A percentile compares a stretch with the other conserved stretches of the same genome.
phyloP scores from a whole-genome alignment of 1,140 invertebrate genomes.

The Tribolium castaneum region DNA sequence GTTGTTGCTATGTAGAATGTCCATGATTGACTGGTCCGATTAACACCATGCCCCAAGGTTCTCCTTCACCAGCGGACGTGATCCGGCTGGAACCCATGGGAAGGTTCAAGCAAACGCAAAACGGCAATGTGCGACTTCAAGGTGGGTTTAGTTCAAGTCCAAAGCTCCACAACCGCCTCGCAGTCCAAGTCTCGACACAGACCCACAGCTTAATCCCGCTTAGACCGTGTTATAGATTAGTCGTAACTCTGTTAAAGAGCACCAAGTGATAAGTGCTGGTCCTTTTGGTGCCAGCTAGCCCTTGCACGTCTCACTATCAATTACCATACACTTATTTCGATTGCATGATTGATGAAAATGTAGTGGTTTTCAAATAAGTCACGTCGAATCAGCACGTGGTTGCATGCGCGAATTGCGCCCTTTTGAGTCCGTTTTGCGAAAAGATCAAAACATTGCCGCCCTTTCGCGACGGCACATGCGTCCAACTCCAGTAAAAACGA shows the following conservation, averaged over 20 bases:
- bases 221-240: background rate
- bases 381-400: constrained; percentile 32
- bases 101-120: constrained; percentile 60
- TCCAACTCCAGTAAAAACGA: constrained; percentile 30
- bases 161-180: constrained; percentile 46
- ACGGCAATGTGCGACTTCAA: constrained; percentile 58
- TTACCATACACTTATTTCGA: background rate
- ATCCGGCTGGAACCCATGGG: constrained; percentile 61
- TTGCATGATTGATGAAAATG: constrained; percentile 16
- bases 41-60: constrained; percentile 49
- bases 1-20: constrained; percentile 41
- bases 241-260: background rate
- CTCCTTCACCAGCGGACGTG: constrained; percentile 50
- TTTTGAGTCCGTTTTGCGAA: constrained; percentile 12
- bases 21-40: constrained; percentile 39
- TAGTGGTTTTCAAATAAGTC: constrained; percentile 15
- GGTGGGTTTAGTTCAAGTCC: constrained; percentile 53
- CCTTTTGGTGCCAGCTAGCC: background rate
- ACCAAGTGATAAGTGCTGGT: background rate
- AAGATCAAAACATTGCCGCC: constrained; percentile 31
- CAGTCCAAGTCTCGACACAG: constrained; percentile 9
- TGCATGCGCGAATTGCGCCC: constrained; percentile 34
- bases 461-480: constrained; percentile 26
- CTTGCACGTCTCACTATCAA: background rate
- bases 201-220: constrained; percentile 16